A percentile compares a stretch with the other conserved stretches of the same genome.
phyloP scores from a whole-genome alignment of 2,113 vertebrate genomes.

The Cebus imitator region DNA sequence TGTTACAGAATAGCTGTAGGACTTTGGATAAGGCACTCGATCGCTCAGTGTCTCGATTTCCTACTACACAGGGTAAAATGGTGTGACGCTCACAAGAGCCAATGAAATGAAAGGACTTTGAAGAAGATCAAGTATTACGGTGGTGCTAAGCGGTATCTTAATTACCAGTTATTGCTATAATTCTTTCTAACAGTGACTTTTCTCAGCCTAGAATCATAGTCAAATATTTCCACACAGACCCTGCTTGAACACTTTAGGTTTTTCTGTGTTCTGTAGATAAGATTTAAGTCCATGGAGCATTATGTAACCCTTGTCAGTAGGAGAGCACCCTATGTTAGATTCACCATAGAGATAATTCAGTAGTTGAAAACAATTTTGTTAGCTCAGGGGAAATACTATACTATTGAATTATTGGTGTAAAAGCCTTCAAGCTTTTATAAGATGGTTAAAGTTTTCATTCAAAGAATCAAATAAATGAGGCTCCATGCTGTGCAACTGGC shows the following conservation, averaged over 20 bases:
- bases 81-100: constrained; percentile 9
- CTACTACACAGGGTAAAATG: neutral
- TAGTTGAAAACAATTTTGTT: constrained; percentile 56
- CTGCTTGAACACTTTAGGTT: constrained; percentile 21
- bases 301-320: neutral
- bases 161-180: constrained; percentile 23
- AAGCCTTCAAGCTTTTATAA: constrained; percentile 43
- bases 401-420: neutral
- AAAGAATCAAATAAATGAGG: constrained; percentile 34
- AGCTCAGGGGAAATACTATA: neutral
- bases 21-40: neutral
- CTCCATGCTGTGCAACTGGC: neutral
- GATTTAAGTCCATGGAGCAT: constrained; percentile 3
- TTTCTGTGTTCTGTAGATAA: neutral
- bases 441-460: constrained; percentile 22
- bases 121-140: constrained; percentile 31
- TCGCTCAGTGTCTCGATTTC: neutral
- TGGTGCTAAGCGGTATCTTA: constrained; percentile 13
- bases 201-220: constrained; percentile 6
- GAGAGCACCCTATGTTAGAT: constrained; percentile 22
- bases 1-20: neutral
- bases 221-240: neutral
- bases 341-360: constrained; percentile 40
- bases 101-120: constrained; percentile 25
- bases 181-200: constrained; percentile 45